Evolutionary conservation across 1,140 invertebrate genomes (phyloP), one percentile per base, ranked within the genome.

Genomic region (Drosophila sp.): DNA sequence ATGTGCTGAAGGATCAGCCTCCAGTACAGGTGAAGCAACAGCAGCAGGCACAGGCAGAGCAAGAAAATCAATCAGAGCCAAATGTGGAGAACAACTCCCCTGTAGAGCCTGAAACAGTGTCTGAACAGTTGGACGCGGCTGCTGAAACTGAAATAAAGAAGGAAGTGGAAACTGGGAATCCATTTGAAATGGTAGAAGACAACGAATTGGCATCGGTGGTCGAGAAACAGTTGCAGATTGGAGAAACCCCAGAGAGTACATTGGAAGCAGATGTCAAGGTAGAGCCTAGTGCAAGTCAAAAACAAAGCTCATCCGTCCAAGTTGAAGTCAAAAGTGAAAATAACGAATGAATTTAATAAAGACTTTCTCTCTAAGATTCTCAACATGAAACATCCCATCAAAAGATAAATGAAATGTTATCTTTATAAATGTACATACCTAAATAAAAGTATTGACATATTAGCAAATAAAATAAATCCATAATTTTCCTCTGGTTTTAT

Each of bases 391-490:
- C 79, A 85, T 87, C 35, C 83, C 83, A 87, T 75, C 66, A 54
- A 25, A 71, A 72, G 47, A 56, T 62, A 72, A 82, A 54, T 64
- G 70, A 80, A 60, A 74, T 17, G 71, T 70, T 86, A 83, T 77
- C 87, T 87, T 89, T 71, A 55, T 73, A 83, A 69, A 72, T 68
- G 60, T 74, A 71, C 65, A 70, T 86, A 73, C 69, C 72, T 33
- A 32, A 56, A 56, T 76, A 63, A 73, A 76, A 76, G 65, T 77
- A 75, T 58, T 65, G 11, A 47, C 47, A 55, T 66, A 66, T 44
- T 33, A 29, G 23, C 10, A 27, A 50, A 50, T 50, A 50, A 41
- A 41, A 17, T 17, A 3, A 3, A n/a, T n/a, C 11, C 11, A n/a
- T 6, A 10, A 10, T 38, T 38, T 11, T 7, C 1, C 10, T 38